Conservation (phyloP, 2,113 vertebrate genomes). For the Heliornis fulica region DNA sequence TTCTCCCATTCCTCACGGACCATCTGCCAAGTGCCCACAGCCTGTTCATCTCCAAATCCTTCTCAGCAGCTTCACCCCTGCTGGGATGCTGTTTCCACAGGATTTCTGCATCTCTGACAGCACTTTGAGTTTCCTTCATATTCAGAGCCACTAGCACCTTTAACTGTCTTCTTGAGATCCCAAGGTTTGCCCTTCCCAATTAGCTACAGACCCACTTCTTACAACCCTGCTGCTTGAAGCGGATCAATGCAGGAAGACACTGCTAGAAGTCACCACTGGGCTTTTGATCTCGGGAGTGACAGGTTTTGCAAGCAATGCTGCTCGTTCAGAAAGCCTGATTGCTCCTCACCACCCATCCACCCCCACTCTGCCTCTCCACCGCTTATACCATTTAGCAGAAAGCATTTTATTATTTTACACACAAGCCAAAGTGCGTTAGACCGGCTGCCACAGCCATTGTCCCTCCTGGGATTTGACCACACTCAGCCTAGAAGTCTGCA, state of each 20-base stretch:
- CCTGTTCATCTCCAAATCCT: neutral
- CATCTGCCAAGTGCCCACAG: neutral
- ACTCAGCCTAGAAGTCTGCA: neutral
- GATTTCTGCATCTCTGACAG: neutral
- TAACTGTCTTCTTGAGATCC: neutral
- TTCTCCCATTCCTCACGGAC: neutral
- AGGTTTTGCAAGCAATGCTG: neutral
- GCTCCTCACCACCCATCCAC: neutral
- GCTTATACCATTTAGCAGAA: neutral
- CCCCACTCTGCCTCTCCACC: neutral
- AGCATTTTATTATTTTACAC: neutral
- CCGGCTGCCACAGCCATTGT: rapidly evolving
- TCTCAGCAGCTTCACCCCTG: rapidly evolving
- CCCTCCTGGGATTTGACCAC: neutral
- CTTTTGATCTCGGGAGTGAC: neutral
- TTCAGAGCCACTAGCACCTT: neutral
- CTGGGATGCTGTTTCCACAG: neutral
- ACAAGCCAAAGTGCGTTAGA: neutral
- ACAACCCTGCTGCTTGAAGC: neutral
- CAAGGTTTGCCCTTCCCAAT: neutral
- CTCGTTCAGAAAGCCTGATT: rapidly evolving
- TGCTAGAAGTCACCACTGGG: neutral
- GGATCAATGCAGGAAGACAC: neutral
- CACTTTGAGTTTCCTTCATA: neutral
- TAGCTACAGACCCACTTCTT: neutral